These are phyloP conservation scores for Trichogramma pretiosum DNA, from an alignment of 1,140 invertebrate species.

Conservation along the genomic window DNA sequence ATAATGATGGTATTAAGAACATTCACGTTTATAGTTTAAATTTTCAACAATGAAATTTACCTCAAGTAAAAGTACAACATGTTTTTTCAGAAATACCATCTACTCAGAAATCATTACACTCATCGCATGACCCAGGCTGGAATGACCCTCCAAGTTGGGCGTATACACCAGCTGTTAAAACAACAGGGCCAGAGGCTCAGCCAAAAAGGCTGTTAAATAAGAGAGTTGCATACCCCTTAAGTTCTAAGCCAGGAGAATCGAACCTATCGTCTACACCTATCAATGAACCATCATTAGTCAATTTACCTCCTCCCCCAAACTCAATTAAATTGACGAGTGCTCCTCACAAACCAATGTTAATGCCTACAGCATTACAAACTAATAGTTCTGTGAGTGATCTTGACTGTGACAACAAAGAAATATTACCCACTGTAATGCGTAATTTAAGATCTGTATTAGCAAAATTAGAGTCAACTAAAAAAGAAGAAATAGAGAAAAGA, in stretches of 20 bases:
- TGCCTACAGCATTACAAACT: slow-evolving; percentile 8
- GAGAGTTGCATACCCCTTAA: slow-evolving; percentile 42
- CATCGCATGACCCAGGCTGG: slow-evolving; percentile 43
- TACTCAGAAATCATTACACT: slow-evolving; percentile 32
- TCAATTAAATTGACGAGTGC: slow-evolving; percentile 23
- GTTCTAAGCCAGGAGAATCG: slow-evolving; percentile 18
- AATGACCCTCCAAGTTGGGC: slow-evolving; percentile 47
- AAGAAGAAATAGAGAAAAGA: slow-evolving; percentile 37
- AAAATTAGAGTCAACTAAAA: slow-evolving; percentile 20
- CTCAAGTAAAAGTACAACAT: too few species aligned
- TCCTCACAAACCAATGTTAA: slow-evolving; percentile 26
- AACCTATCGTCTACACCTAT: slow-evolving; percentile 5
- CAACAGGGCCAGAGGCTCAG: slow-evolving; percentile 23
- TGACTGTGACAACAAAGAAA: slow-evolving; percentile 26
- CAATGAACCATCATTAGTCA: slow-evolving; percentile 11
- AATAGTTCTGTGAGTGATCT: not conserved
- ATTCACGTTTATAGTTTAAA: too few species aligned
- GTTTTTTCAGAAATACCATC: slow-evolving; percentile 23
- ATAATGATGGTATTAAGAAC: too few species aligned
- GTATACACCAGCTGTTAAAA: slow-evolving; percentile 19
- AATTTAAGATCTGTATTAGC: slow-evolving; percentile 31
- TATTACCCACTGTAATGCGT: slow-evolving; percentile 25
- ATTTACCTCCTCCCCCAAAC: slow-evolving; percentile 25
- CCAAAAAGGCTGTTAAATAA: slow-evolving; percentile 40
- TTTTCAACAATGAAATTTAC: too few species aligned